phyloP scores from a whole-genome alignment of 2,797 vertebrate genomes.

The Gymnodraco acuticeps region DNA sequence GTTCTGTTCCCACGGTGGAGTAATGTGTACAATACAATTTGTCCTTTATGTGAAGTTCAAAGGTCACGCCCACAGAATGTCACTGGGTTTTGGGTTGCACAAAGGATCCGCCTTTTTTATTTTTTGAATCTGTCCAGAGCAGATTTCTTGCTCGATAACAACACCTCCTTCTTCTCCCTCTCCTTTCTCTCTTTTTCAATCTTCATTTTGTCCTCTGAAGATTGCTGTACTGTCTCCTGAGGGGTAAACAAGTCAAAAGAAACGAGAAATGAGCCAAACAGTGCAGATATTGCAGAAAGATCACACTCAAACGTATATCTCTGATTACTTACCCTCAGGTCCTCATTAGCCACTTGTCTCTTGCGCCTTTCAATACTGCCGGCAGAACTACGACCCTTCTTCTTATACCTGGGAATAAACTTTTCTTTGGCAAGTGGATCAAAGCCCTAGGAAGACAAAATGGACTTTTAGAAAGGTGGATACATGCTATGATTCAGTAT shows the following conservation, averaged over 20 bases:
- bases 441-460: constrained; percentile 84
- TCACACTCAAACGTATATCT: background rate
- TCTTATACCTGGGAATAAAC: constrained; percentile 86
- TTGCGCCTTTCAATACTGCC: constrained; percentile 87
- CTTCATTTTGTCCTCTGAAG: constrained; percentile 74
- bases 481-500: background rate
- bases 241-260: constrained; percentile 1
- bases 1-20: constrained; percentile 4
- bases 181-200: constrained; percentile 58
- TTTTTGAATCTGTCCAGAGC: constrained; percentile 89
- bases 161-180: constrained; percentile 42
- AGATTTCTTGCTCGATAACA: constrained; percentile 57
- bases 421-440: constrained; percentile 87
- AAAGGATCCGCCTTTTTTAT: constrained; percentile 66
- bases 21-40: constrained; percentile 6
- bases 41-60: constrained; percentile 56
- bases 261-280: constrained; percentile 2
- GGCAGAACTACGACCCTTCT: constrained; percentile 88
- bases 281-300: background rate
- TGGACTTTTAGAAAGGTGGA: background rate
- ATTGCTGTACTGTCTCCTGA: constrained; percentile 84
- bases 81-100: constrained; percentile 18
- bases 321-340: constrained; percentile 85
- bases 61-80: constrained; percentile 50
- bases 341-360: constrained; percentile 87